phyloP scores from a whole-genome alignment of 2,113 vertebrate genomes.

The Shinisaurus crocodilurus region DNA sequence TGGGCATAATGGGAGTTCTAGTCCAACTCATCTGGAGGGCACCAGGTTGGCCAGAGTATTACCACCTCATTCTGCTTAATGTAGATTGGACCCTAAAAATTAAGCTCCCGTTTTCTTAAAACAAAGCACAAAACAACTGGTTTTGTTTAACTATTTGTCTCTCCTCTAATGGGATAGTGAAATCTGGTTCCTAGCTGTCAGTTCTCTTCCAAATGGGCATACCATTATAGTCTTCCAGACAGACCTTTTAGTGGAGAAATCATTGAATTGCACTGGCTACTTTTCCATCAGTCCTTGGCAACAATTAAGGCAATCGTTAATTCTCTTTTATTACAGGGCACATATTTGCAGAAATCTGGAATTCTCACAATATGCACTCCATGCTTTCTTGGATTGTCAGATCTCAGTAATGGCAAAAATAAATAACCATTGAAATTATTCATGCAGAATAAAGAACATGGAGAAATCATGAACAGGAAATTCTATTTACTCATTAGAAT shows the following conservation, averaged over 20 bases:
- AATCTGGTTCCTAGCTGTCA: background rate
- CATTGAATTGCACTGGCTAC: background rate
- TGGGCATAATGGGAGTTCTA: background rate
- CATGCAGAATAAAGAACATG: background rate
- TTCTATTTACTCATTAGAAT: conserved; percentile 27
- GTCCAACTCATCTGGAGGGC: background rate
- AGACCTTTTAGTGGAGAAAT: conserved; percentile 11
- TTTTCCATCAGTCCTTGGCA: conserved; percentile 8
- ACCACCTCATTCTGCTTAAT: background rate
- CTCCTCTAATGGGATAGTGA: background rate
- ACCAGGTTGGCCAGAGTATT: background rate
- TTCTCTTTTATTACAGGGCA: background rate
- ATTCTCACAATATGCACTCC: background rate
- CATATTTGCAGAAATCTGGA: background rate
- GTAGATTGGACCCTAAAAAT: background rate
- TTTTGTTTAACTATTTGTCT: background rate
- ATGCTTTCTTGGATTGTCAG: background rate
- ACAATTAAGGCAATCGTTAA: background rate
- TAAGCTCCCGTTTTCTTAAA: background rate
- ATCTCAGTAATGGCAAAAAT: conserved; percentile 10
- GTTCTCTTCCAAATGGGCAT: background rate
- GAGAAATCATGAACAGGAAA: conserved; percentile 1
- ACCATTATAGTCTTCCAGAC: background rate
- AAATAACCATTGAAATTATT: conserved; percentile 24
- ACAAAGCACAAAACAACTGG: background rate